Evolutionary conservation across 2,888 invertebrate species (phyloP).

Genomic region (Sinodicranocentrus sp.): DNA sequence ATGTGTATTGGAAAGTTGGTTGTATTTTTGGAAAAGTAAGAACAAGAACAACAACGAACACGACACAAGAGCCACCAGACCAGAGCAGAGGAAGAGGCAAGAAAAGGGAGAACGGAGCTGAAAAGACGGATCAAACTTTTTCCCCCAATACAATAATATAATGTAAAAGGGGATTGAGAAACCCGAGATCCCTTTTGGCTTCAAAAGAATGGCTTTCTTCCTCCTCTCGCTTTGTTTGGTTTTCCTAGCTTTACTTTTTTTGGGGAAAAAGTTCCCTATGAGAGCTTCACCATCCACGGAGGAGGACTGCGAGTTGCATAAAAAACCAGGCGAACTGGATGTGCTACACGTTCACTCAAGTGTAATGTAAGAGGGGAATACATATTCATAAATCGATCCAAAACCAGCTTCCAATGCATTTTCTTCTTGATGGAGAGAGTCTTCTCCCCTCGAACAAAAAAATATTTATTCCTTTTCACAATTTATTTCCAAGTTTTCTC

Average conservation of each 20-base stretch:
- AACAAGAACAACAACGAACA: slow-evolving; percentile 7
- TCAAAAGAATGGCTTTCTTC: slow-evolving; percentile 26
- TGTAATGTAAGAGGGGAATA: background rate
- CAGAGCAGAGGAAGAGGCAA: slow-evolving; percentile 11
- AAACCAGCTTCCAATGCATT: no score
- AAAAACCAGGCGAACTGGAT: slow-evolving; percentile 6
- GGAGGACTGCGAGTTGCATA: slow-evolving; percentile 14
- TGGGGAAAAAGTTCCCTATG: no score
- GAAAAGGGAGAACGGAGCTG: slow-evolving; percentile 11
- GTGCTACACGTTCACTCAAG: no score
- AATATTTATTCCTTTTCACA: background rate
- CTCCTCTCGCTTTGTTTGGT: background rate
- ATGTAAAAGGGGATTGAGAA: slow-evolving; percentile 56
- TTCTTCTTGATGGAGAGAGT: background rate
- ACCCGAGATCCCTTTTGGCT: slow-evolving; percentile 46
- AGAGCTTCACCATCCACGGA: slow-evolving; percentile 19
- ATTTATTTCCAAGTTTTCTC: no score
- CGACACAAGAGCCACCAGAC: slow-evolving; percentile 26
- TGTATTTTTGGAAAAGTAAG: slow-evolving; percentile 1
- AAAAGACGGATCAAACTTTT: slow-evolving; percentile 62
- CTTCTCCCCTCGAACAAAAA: background rate
- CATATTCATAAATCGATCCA: slow-evolving; percentile 17
- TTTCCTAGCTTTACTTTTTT: background rate
- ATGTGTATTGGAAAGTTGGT: slow-evolving; percentile 44
- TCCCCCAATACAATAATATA: slow-evolving; percentile 46